Percentiles rank a stretch among this genome's conserved stretches.
phyloP scores from a whole-genome alignment of 2,888 invertebrate species.

The Drosophila leonis region DNA sequence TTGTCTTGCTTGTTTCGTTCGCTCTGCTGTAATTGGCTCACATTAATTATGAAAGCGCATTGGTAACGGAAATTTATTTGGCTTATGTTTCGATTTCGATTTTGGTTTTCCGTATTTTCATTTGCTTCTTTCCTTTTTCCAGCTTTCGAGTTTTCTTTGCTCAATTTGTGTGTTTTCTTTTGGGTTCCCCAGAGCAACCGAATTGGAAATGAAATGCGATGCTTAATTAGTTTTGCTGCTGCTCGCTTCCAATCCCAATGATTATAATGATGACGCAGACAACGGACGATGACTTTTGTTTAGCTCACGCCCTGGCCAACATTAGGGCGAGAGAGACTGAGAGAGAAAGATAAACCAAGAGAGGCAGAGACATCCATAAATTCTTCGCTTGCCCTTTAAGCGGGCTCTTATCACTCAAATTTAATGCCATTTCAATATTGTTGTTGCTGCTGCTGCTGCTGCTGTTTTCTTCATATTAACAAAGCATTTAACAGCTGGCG shows the following conservation, averaged over 20 bases:
- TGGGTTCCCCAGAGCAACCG: slow-evolving; percentile 46
- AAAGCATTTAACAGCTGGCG: slow-evolving; percentile 15
- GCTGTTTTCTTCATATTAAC: not conserved
- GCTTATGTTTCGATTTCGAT: slow-evolving; percentile 74
- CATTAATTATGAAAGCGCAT: slow-evolving; percentile 81
- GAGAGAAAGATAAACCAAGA: not conserved
- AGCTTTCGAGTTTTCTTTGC: not conserved
- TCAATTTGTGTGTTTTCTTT: slow-evolving; percentile 17
- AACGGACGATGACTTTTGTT: slow-evolving; percentile 44
- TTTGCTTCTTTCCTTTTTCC: slow-evolving; percentile 7
- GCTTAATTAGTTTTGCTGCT: slow-evolving; percentile 74
- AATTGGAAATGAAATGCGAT: slow-evolving; percentile 77
- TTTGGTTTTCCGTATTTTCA: slow-evolving; percentile 17
- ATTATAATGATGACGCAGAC: slow-evolving; percentile 57
- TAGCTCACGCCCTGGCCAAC: slow-evolving; percentile 19
- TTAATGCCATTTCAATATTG: slow-evolving; percentile 24
- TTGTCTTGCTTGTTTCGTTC: slow-evolving; percentile 21
- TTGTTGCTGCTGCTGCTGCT: not conserved
- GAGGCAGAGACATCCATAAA: not conserved
- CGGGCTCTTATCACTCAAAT: slow-evolving; percentile 43
- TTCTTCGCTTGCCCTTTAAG: slow-evolving; percentile 12
- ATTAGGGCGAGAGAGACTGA: slow-evolving; percentile 4
- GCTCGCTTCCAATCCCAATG: slow-evolving; percentile 44
- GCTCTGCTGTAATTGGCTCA: slow-evolving; percentile 62
- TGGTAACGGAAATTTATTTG: slow-evolving; percentile 74